Evolutionary conservation across 2,113 vertebrate genomes (phyloP).

Genomic region (Semicossyphus pulcher): DNA sequence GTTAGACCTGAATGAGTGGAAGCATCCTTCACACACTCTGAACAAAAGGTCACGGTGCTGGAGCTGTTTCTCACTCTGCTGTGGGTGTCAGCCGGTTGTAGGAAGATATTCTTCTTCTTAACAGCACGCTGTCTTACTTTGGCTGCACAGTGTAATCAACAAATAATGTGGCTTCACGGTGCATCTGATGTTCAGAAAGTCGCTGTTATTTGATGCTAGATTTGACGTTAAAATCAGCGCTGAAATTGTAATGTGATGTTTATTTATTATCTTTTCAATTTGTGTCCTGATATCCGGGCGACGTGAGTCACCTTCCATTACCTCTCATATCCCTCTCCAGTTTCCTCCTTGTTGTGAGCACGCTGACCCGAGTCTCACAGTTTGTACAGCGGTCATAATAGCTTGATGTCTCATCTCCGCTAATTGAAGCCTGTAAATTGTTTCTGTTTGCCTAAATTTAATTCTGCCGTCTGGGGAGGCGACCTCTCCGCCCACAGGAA

Average conservation of each 20-base stretch:
- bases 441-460: conserved; percentile 3
- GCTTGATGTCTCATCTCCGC: conserved; percentile 2
- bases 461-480: conserved; percentile 11
- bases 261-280: no score
- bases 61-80: not conserved
- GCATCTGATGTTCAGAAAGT: not conserved
- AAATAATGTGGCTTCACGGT: not conserved
- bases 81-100: not conserved
- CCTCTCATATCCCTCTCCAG: not conserved
- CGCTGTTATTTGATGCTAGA: not conserved
- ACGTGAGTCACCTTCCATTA: not conserved
- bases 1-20: not conserved
- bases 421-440: not conserved
- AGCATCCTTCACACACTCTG: not conserved
- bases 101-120: not conserved
- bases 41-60: not conserved
- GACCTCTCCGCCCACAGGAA: not conserved
- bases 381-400: not conserved
- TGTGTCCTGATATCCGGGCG: not conserved
- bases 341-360: not conserved
- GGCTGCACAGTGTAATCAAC: no score
- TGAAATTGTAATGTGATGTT: no score
- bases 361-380: not conserved
- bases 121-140: no score
- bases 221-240: no score